Percentiles rank a stretch among this genome's conserved stretches.
phyloP scores from a whole-genome alignment of 2,888 invertebrate species.

The Cecidostiba fungosa region DNA sequence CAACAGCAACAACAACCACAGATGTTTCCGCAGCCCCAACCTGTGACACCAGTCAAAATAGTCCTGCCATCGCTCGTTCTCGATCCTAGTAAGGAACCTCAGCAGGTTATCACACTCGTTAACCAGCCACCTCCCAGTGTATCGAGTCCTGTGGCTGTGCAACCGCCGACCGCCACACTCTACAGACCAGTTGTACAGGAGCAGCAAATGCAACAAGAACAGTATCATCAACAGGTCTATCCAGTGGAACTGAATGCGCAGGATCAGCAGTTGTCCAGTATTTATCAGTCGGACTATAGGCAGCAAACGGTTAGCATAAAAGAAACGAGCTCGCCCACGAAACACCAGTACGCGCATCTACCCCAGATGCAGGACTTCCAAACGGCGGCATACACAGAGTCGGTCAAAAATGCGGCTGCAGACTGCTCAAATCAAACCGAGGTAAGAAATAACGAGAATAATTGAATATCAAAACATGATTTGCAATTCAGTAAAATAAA shows the following conservation, averaged over 20 bases:
- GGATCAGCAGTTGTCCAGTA: slow-evolving; percentile 30
- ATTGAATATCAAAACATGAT: not conserved
- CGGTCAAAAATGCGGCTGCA: slow-evolving; percentile 16
- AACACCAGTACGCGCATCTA: slow-evolving; percentile 57
- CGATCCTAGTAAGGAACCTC: slow-evolving; percentile 69
- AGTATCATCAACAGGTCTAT: slow-evolving; percentile 38
- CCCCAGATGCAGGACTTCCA: slow-evolving; percentile 61
- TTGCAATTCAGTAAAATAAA: not conserved
- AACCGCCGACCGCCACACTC: slow-evolving; percentile 65
- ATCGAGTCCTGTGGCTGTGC: slow-evolving; percentile 75
- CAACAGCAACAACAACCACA: slow-evolving; percentile 29
- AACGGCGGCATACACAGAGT: slow-evolving; percentile 12
- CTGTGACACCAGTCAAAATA: slow-evolving; percentile 40
- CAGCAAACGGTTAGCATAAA: slow-evolving; percentile 49
- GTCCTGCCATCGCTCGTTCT: slow-evolving; percentile 6
- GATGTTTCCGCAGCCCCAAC: not conserved
- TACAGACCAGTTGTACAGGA: slow-evolving; percentile 39
- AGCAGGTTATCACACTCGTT: slow-evolving; percentile 74
- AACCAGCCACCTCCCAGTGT: slow-evolving; percentile 74
- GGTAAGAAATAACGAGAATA: slow-evolving; percentile 23
- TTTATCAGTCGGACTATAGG: slow-evolving; percentile 19
- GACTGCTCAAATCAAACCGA: slow-evolving; percentile 47
- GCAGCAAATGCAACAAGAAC: slow-evolving; percentile 36
- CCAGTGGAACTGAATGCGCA: slow-evolving; percentile 20
- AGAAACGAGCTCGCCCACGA: slow-evolving; percentile 43